A percentile compares a stretch with the other conserved stretches of the same genome.
phyloP scores from a whole-genome alignment of 2,888 invertebrate species.

The Congeria kusceri region DNA sequence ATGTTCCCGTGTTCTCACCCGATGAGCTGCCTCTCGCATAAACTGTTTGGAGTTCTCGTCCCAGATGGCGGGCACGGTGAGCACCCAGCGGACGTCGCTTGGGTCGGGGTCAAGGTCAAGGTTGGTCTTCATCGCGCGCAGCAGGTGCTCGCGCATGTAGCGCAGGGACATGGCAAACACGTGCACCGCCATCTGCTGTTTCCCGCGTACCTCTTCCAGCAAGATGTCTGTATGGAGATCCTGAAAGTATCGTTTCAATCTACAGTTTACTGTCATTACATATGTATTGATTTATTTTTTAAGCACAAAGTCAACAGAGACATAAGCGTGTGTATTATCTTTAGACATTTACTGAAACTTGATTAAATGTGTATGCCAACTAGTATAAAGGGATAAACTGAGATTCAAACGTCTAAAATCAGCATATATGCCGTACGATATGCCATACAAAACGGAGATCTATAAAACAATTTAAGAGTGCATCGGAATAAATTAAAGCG shows the following conservation, averaged over 20 bases:
- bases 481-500: no score
- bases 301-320: no score
- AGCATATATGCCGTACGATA: no score
- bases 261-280: neutral
- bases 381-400: no score
- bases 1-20: neutral
- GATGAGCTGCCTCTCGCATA: slow-evolving; percentile 85
- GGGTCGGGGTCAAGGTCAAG: slow-evolving; percentile 79
- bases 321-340: no score
- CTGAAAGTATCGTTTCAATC: slow-evolving; percentile 54
- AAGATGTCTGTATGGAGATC: slow-evolving; percentile 77
- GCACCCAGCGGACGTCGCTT: slow-evolving; percentile 86
- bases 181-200: slow-evolving; percentile 76
- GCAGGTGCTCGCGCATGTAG: slow-evolving; percentile 78
- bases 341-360: no score
- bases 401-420: no score
- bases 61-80: slow-evolving; percentile 88
- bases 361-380: no score
- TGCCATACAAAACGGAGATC: no score
- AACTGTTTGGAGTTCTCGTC: slow-evolving; percentile 87
- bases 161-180: slow-evolving; percentile 78
- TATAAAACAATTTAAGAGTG: no score
- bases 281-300: neutral
- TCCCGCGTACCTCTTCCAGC: slow-evolving; percentile 77
- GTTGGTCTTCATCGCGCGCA: slow-evolving; percentile 74